phyloP scores from a whole-genome alignment of 2,113 vertebrate genomes.

The Myiopsitta monachus region DNA sequence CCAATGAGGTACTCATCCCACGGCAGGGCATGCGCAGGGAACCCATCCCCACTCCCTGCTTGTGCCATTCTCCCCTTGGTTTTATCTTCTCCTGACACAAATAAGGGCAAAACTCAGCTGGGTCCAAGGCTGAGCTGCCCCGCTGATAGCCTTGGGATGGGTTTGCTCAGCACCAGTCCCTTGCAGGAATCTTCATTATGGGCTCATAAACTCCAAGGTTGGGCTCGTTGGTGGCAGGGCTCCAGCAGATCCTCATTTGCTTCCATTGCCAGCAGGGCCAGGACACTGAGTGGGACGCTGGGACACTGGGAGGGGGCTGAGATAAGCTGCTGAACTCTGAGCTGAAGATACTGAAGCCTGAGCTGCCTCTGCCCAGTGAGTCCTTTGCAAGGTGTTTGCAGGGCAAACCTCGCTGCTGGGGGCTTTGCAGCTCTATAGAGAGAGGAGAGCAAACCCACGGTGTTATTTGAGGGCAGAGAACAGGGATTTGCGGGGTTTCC shows the following conservation, averaged over 20 bases:
- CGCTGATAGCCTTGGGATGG: accelerated
- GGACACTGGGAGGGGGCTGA: background rate
- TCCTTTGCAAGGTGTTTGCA: background rate
- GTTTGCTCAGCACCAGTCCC: background rate
- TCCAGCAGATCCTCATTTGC: background rate
- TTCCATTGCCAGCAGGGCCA: background rate
- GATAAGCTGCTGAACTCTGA: background rate
- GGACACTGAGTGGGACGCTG: background rate
- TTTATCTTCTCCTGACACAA: background rate
- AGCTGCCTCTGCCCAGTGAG: background rate
- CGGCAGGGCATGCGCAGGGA: background rate
- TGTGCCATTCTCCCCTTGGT: background rate
- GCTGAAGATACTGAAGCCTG: background rate
- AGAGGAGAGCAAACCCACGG: accelerated
- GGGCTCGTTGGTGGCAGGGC: background rate
- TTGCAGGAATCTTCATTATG: background rate
- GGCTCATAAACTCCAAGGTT: background rate
- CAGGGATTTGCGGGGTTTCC: background rate
- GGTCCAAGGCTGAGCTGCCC: background rate
- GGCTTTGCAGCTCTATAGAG: background rate
- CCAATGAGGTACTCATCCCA: background rate
- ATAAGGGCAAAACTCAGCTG: accelerated
- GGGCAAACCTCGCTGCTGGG: accelerated
- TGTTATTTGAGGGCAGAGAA: background rate
- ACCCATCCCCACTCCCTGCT: background rate